A percentile compares a stretch with the other conserved stretches of the same genome.
These are phyloP conservation scores for Thera obeliscata DNA, from an alignment of 2,888 invertebrate species.

Conservation along the genomic window DNA sequence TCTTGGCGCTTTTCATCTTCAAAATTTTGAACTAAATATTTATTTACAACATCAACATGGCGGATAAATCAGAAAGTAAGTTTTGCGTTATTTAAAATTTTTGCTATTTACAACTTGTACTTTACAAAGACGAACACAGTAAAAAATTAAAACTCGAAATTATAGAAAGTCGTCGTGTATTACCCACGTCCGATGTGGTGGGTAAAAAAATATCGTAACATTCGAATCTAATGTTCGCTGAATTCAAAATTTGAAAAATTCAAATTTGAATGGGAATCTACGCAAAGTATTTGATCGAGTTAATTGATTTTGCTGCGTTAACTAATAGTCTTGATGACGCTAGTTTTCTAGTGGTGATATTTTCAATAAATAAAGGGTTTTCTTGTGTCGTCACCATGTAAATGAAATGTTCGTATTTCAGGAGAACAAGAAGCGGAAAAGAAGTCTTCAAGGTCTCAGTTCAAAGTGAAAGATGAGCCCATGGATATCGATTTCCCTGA, in stretches of 20 bases:
- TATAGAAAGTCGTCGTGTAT: not conserved
- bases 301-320: constrained; percentile 29
- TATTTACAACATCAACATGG: constrained; percentile 88
- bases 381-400: not conserved
- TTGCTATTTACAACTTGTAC: not conserved
- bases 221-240: constrained; percentile 55
- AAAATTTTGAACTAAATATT: constrained; percentile 62
- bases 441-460: constrained; percentile 59
- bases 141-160: constrained; percentile 8
- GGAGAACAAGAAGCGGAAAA: constrained; percentile 65
- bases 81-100: constrained; percentile 65
- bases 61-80: constrained; percentile 92
- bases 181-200: constrained; percentile 12
- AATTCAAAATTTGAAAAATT: constrained; percentile 84
- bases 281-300: constrained; percentile 59
- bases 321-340: constrained; percentile 1
- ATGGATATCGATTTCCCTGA: constrained; percentile 87
- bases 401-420: constrained; percentile 40
- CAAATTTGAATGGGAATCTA: constrained; percentile 75
- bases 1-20: constrained; percentile 76
- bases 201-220: constrained; percentile 22
- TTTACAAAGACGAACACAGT: not conserved
- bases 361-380: not conserved
- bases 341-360: not conserved
- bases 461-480: constrained; percentile 83